phyloP scores from a whole-genome alignment of 2,888 invertebrate genomes.

The Clostera curtula region DNA sequence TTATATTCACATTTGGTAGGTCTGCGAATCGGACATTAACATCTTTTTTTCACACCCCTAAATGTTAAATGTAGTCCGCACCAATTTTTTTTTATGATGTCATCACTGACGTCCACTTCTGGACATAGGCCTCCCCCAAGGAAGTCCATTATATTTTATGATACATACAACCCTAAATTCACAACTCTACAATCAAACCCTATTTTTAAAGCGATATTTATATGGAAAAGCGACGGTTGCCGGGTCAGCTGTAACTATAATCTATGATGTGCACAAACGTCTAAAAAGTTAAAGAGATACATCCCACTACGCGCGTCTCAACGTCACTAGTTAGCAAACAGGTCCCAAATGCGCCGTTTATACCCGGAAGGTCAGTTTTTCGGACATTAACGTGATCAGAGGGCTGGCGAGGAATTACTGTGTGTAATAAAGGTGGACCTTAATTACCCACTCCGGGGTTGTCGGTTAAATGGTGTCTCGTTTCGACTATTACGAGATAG shows the following conservation, averaged over 20 bases:
- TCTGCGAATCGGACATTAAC: too few relatives aligned
- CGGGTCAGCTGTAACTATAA: too few relatives aligned
- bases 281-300: constrained; percentile 1
- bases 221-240: too few relatives aligned
- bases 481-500: constrained; percentile 18
- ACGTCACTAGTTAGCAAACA: constrained; percentile 48
- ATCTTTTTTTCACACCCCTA: too few relatives aligned
- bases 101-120: too few relatives aligned
- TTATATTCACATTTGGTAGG: too few relatives aligned
- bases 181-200: too few relatives aligned
- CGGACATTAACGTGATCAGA: constrained; percentile 64
- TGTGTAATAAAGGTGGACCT: constrained; percentile 54
- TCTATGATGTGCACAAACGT: too few relatives aligned
- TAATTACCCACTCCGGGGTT: constrained; percentile 64
- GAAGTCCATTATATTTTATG: too few relatives aligned
- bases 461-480: constrained; percentile 37
- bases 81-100: constrained; percentile 8
- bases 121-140: too few relatives aligned
- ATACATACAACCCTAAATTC: too few relatives aligned
- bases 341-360: constrained; percentile 53
- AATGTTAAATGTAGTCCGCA: constrained; percentile 10
- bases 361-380: constrained; percentile 68
- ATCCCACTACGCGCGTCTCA: constrained; percentile 30
- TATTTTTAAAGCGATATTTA: too few relatives aligned
- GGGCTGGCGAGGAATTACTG: constrained; percentile 55